Conservation (phyloP, 2,113 vertebrate species). For the Bungarus multicinctus region DNA sequence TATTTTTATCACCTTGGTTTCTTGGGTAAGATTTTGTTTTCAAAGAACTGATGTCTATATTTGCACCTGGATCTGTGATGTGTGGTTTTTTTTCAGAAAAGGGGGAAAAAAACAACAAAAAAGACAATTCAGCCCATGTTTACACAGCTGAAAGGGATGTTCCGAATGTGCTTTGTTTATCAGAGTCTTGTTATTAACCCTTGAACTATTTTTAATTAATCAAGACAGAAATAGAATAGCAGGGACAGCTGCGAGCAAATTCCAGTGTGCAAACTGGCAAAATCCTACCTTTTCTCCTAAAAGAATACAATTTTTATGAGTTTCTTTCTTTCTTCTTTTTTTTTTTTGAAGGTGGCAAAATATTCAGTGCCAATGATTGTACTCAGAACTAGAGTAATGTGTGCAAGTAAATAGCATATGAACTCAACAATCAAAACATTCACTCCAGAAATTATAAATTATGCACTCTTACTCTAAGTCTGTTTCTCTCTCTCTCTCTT, state of each 20-base stretch:
- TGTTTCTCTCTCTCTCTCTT: no score
- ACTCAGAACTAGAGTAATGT: background rate
- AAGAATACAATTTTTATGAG: background rate
- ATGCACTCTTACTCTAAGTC: background rate
- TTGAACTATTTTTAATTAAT: constrained; percentile 25
- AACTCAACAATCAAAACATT: background rate
- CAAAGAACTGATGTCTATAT: background rate
- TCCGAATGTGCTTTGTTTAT: background rate
- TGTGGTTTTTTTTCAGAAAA: background rate
- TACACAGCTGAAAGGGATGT: background rate
- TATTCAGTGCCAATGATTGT: background rate
- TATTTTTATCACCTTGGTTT: constrained; percentile 11
- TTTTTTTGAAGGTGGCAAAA: background rate
- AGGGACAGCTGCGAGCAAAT: background rate
- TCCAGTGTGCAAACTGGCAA: background rate
- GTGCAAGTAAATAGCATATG: background rate
- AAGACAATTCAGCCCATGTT: background rate
- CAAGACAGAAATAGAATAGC: background rate
- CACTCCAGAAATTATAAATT: background rate
- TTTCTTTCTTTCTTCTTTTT: background rate
- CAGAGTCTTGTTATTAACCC: constrained; percentile 2
- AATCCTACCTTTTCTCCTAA: background rate
- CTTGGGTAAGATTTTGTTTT: background rate
- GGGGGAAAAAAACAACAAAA: background rate
- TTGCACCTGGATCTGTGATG: background rate